These are phyloP conservation scores for Sclerodermus sp. DNA, from an alignment of 2,888 invertebrate species.

Conservation along the genomic window DNA sequence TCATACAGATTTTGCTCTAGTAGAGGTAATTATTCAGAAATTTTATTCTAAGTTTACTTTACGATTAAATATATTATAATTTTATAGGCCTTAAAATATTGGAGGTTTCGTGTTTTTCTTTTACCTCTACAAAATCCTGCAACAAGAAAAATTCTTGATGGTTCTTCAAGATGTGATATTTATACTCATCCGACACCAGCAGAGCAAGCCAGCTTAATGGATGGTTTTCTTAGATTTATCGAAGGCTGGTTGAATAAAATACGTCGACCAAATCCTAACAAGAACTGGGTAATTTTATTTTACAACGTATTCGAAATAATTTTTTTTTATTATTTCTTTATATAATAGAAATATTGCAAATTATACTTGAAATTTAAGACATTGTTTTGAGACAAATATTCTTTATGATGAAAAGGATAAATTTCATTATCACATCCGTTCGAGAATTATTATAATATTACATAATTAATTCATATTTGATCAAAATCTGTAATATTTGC, in stretches of 20 bases:
- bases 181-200: conserved; percentile 69
- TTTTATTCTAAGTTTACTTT: conserved; percentile 11
- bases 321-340: too few relatives aligned
- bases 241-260: conserved; percentile 89
- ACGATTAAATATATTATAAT: conserved; percentile 4
- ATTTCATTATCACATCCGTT: not conserved
- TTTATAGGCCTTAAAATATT: conserved; percentile 78
- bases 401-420: too few relatives aligned
- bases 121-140: conserved; percentile 81
- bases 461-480: too few relatives aligned
- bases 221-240: conserved; percentile 79
- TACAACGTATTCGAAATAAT: too few relatives aligned
- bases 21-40: conserved; percentile 66
- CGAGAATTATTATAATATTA: too few relatives aligned
- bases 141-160: conserved; percentile 77
- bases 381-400: too few relatives aligned
- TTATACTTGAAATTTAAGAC: too few relatives aligned
- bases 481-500: too few relatives aligned
- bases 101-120: conserved; percentile 88
- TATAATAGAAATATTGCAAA: too few relatives aligned
- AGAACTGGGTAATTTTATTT: conserved; percentile 69
- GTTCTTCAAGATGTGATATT: conserved; percentile 77
- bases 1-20: conserved; percentile 85
- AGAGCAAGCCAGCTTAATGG: conserved; percentile 65
- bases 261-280: conserved; percentile 73